These are phyloP conservation scores for Hiodon alosoides DNA, from an alignment of 2,113 vertebrate species.

Conservation along the genomic window DNA sequence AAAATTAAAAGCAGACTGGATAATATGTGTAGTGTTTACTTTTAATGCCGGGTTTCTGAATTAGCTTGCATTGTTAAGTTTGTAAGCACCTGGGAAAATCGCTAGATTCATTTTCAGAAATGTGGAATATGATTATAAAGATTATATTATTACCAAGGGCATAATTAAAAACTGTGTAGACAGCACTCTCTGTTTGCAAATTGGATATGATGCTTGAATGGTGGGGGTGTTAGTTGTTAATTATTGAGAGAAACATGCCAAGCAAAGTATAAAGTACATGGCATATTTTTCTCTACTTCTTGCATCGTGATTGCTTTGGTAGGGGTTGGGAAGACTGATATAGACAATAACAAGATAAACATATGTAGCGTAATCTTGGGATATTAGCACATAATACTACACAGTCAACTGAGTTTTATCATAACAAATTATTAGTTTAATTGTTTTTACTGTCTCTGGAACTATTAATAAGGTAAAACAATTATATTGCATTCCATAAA, in stretches of 20 bases:
- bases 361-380: slow-evolving; percentile 11
- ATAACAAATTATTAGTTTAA: neutral
- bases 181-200: slow-evolving; percentile 89
- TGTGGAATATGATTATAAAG: slow-evolving; percentile 94
- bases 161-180: slow-evolving; percentile 97
- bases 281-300: slow-evolving; percentile 57
- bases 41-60: slow-evolving; percentile 80
- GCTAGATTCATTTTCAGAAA: slow-evolving; percentile 76
- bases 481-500: neutral
- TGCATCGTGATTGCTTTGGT: slow-evolving; percentile 39
- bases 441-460: neutral
- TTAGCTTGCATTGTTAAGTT: slow-evolving; percentile 93
- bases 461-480: neutral
- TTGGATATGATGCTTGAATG: slow-evolving; percentile 84
- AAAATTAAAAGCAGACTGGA: slow-evolving; percentile 53
- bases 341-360: slow-evolving; percentile 55
- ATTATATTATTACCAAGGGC: slow-evolving; percentile 95
- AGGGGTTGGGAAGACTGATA: slow-evolving; percentile 18
- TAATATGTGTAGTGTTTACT: slow-evolving; percentile 81
- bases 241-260: slow-evolving; percentile 75
- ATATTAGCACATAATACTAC: neutral
- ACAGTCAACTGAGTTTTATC: no score
- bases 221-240: slow-evolving; percentile 82
- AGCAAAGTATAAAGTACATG: slow-evolving; percentile 66
- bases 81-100: slow-evolving; percentile 87